Evolutionary conservation across 2,888 invertebrate species (phyloP).

Genomic region (Luperina nickerlii): DNA sequence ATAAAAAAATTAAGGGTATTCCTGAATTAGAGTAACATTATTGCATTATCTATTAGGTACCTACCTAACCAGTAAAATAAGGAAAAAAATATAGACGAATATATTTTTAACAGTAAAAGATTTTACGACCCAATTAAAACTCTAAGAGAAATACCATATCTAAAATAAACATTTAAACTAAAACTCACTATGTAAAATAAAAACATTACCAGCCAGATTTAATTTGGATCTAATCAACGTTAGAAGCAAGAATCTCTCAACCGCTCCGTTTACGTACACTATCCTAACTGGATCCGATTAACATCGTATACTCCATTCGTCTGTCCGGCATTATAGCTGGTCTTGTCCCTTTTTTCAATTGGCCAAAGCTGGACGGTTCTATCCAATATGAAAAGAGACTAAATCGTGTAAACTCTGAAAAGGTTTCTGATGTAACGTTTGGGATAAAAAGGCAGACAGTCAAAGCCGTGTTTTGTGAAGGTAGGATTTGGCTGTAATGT

Average conservation of each 20-base stretch:
- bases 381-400: constrained; percentile 63
- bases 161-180: constrained; percentile 3
- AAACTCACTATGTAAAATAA: constrained; percentile 3
- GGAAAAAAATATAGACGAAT: too few relatives aligned
- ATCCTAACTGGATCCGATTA: constrained; percentile 73
- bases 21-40: too few relatives aligned
- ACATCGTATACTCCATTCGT: constrained; percentile 63
- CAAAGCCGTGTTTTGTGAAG: constrained; percentile 35
- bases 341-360: constrained; percentile 71
- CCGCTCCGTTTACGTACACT: constrained; percentile 58
- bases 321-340: constrained; percentile 65
- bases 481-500: background rate
- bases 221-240: constrained; percentile 60
- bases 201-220: constrained; percentile 35
- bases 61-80: too few relatives aligned
- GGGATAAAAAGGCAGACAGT: constrained; percentile 41
- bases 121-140: too few relatives aligned
- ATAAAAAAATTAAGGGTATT: too few relatives aligned
- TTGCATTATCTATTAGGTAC: too few relatives aligned
- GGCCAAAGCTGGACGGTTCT: constrained; percentile 66
- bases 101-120: too few relatives aligned
- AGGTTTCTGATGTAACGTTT: constrained; percentile 65
- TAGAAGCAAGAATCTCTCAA: constrained; percentile 50
- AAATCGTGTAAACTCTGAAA: constrained; percentile 70
- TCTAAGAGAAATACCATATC: background rate